Evolutionary conservation across 2,797 vertebrate species (phyloP).

Genomic region (Telmatherina bonti): DNA sequence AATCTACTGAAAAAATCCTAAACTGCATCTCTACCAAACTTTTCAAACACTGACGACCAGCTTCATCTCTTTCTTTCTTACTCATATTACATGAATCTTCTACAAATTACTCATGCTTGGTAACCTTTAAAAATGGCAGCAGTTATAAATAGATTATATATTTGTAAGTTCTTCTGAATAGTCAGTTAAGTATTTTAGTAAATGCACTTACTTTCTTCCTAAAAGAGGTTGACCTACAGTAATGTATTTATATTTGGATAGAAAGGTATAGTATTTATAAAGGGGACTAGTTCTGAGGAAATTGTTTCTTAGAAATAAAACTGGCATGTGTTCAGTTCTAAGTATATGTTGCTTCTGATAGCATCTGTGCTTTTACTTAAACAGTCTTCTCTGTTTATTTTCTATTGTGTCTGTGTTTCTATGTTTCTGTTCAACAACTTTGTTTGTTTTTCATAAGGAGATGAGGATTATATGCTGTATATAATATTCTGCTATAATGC

Average conservation of each 20-base stretch:
- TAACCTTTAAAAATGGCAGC: not conserved
- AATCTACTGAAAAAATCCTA: not conserved
- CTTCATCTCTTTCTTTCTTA: not conserved
- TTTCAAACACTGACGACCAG: not conserved
- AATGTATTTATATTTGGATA: not conserved
- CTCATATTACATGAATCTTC: not conserved
- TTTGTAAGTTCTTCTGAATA: not conserved
- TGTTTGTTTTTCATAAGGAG: not conserved
- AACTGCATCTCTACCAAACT: not conserved
- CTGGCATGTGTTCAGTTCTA: not conserved
- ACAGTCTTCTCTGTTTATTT: not conserved
- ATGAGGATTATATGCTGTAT: not conserved
- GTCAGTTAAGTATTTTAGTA: not conserved
- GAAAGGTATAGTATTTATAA: not conserved
- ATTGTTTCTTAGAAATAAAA: not conserved
- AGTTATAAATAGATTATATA: not conserved
- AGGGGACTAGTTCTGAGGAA: not conserved
- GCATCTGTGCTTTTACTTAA: conserved; percentile 3
- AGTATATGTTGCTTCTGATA: not conserved
- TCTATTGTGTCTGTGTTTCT: conserved; percentile 8
- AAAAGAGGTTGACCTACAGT: not conserved
- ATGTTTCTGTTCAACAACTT: not conserved
- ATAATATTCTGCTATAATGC: not conserved
- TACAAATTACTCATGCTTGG: not conserved
- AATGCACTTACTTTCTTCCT: not conserved